phyloP scores from a whole-genome alignment of 2,113 vertebrate species.

The Lepisosteus osseus region DNA sequence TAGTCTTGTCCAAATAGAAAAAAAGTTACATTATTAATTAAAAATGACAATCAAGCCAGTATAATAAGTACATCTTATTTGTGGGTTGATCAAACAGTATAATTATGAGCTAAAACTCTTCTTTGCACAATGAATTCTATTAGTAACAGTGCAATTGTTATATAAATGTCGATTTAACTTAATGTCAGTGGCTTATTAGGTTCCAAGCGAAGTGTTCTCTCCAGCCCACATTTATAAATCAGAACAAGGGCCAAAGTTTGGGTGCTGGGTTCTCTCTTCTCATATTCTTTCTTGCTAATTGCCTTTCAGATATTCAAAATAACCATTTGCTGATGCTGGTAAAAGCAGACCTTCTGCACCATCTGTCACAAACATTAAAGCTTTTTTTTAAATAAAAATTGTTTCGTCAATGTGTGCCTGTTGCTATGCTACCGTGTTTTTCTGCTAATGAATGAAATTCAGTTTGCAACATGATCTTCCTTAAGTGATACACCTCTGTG shows the following conservation, averaged over 20 bases:
- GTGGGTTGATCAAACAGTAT: background rate
- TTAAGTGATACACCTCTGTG: background rate
- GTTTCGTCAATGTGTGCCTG: conserved; percentile 46
- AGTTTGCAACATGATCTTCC: conserved; percentile 2
- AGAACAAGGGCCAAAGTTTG: conserved; percentile 29
- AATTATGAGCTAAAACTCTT: background rate
- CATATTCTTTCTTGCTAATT: conserved; percentile 7
- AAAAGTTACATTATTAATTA: too few species aligned
- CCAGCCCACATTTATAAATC: background rate
- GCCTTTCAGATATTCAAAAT: background rate
- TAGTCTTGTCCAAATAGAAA: too few species aligned
- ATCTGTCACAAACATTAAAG: conserved; percentile 39
- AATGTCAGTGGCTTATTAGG: background rate
- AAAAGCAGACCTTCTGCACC: conserved; percentile 30
- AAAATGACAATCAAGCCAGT: too few species aligned
- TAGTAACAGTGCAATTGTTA: background rate
- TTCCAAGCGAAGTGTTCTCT: background rate
- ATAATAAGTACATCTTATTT: too few species aligned
- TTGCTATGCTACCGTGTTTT: conserved; percentile 52
- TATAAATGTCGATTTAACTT: background rate
- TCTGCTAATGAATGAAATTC: conserved; percentile 3
- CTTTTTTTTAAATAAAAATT: conserved; percentile 52
- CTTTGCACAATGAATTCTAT: background rate
- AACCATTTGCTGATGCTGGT: conserved; percentile 2
- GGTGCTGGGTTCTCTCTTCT: conserved; percentile 17